Evolutionary conservation across 2,797 vertebrate genomes (phyloP), one percentile per base, ranked within the genome.

Genomic region (Tenualosa ilisha): DNA sequence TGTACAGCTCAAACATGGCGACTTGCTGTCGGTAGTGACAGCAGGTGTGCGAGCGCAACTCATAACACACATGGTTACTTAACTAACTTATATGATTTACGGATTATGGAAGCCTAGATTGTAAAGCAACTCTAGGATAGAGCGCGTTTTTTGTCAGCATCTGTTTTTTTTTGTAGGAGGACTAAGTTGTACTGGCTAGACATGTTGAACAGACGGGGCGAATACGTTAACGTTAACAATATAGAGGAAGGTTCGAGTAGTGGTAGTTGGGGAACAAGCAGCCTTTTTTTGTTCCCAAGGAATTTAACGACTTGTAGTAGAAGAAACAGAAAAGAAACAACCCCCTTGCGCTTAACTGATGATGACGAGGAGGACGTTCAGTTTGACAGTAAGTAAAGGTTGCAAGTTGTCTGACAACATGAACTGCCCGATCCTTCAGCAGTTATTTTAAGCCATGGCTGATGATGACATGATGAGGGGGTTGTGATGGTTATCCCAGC

Each of bases 331-430:
- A 88, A 72, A 0, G 88, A 84, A 31, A 40, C 37, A 0, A 89
- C 81, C 49, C 40, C 40, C 7, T 24, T 79, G 81, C 94, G 65
- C 88, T 93, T 49, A 89, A 51, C 82, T 93, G 20, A 89, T 90
- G 94, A 95, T 22, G 92, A 93, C 83, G 94, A 95, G 0, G 89
- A 91, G 0, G 93, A 94, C 0, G 91, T 95, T 63, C 91, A 92
- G 63, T 96, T 96, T 92, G 96, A 96, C 91, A 95, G 96, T 96
- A 92, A 95, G 94, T 89, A 79, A 46, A 40, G 20, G 15, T 15
- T 15, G 65, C 72, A 22, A 17, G 72, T n/a, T 72, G 50, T 51
- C 3, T 51, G 50, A 51, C 50, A 51, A 51, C 7, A 51, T 51
- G 40, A 24, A 63, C 59, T 63, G 6, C 6, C 40, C 40, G 2